Evolutionary conservation across 2,113 vertebrate genomes (phyloP).

Genomic region (Labrus mixtus): DNA sequence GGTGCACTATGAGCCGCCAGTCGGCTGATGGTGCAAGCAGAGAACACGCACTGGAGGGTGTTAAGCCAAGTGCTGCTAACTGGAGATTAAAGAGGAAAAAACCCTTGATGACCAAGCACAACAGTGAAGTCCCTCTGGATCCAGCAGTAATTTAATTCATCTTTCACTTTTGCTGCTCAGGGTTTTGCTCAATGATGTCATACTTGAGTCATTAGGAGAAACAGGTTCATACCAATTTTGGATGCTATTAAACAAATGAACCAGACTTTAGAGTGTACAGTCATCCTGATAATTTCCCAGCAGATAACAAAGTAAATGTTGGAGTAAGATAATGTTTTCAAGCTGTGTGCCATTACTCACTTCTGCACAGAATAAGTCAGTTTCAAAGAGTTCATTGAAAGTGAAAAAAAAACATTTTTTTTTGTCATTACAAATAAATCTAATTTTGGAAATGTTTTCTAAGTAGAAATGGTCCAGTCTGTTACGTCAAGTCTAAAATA

Average conservation of each 20-base stretch:
- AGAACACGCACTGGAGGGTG: conserved; percentile 10
- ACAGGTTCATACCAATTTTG: background rate
- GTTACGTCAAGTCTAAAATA: too few relatives aligned
- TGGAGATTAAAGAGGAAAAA: conserved; percentile 51
- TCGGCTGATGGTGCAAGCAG: conserved; percentile 11
- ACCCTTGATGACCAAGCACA: conserved; percentile 23
- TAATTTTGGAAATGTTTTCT: background rate
- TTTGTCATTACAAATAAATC: conserved; percentile 8
- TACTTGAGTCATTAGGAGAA: background rate
- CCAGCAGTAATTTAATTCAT: conserved; percentile 34
- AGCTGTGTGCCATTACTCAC: conserved; percentile 8
- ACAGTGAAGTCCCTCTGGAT: conserved; percentile 29
- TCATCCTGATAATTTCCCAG: background rate
- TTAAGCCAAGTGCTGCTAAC: conserved; percentile 34
- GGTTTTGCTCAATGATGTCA: conserved; percentile 4
- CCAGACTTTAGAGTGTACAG: too few relatives aligned
- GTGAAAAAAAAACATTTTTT: background rate
- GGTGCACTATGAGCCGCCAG: conserved; percentile 57
- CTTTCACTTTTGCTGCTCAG: background rate
- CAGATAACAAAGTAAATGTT: background rate
- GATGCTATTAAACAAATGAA: background rate
- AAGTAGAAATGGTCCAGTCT: too few relatives aligned
- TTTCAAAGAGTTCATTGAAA: background rate
- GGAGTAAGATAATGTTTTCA: background rate
- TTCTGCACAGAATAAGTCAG: background rate